phyloP scores from a whole-genome alignment of 2,888 invertebrate genomes.

The Yponomeuta cagnagella region DNA sequence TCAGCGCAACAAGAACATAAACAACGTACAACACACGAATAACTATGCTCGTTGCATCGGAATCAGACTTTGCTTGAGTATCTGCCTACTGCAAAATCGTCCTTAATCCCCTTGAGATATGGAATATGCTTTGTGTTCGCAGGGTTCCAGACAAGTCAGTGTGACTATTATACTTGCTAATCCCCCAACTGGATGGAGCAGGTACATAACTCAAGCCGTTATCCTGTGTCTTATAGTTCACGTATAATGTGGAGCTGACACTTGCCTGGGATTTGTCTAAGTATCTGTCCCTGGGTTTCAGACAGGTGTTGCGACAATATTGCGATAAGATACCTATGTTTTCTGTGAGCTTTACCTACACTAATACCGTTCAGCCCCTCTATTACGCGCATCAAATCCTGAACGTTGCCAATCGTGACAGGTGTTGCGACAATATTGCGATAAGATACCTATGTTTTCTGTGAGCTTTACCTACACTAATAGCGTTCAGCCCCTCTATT shows the following conservation, averaged over 20 bases:
- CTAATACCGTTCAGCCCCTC: no score
- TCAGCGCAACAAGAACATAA: not conserved
- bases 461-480: no score
- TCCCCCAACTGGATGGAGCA: slow-evolving; percentile 2
- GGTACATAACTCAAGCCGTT: not conserved
- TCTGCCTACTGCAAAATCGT: not conserved
- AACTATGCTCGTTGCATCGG: not conserved
- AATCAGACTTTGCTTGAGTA: not conserved
- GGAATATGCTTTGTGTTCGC: not conserved
- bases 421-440: not conserved
- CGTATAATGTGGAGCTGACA: not conserved
- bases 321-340: not conserved
- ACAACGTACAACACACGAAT: not conserved
- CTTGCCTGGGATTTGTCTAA: not conserved
- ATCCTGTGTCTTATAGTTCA: not conserved
- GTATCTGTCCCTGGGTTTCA: not conserved
- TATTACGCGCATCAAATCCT: no score
- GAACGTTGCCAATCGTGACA: not conserved
- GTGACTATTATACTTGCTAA: slow-evolving; percentile 1
- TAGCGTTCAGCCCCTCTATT: no score
- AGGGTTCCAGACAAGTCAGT: not conserved
- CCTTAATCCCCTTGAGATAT: not conserved
- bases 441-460: not conserved
- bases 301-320: not conserved
- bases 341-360: not conserved